Base-by-base conservation (phyloP, 2,113 vertebrate species). In the Hydrolagus affinis region DNA sequence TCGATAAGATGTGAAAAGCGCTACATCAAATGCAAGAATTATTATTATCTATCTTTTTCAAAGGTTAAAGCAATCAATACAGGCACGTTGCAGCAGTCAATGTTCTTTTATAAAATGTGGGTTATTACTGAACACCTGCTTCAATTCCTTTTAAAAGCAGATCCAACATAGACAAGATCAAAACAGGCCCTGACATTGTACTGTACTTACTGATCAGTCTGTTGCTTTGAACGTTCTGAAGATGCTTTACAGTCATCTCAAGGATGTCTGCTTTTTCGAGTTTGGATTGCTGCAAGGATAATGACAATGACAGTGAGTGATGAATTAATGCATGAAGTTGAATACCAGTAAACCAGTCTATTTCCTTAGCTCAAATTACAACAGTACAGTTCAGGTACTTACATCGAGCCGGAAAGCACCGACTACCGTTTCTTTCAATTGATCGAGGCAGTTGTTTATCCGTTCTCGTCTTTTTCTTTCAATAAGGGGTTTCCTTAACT, bases 241-340 rank as follows among this genome's bases (percentile, higher is more conserved):
- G 93, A 87, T 97, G 96, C 88, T 95, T 96, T 85, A 97, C 96
- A 0, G 96, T 96, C 96, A 97, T 97, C 88, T 97, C 96, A 0
- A 97, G 93, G 85, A 96, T 96, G 86, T 97, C 96, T 0, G 96
- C 96, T 85, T 97, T 97, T 86, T 97, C 96, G 64, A 96, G 90
- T 85, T 97, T 97, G 78, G 96, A 96, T 90, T 96, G 96, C 96
- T 97, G 90, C 87, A 86, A 87, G 85, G 83, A 85, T 17, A 83
- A 77, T 85, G 23, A 86, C 66, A 57, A 86, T 0, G 14, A 69
- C 25, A 17, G 64, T 87, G 83, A 19, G 21, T 85, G 30, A 78
- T 60, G 11, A 12, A 57, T 11, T 66, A 32, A 64, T 8, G 11
- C 23, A 44, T n/a, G n/a, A n/a, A n/a, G n/a, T n/a, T n/a, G n/a